These are phyloP conservation scores for Scartelaos histophorus DNA, from an alignment of 2,113 vertebrate species.

Conservation along the genomic window DNA sequence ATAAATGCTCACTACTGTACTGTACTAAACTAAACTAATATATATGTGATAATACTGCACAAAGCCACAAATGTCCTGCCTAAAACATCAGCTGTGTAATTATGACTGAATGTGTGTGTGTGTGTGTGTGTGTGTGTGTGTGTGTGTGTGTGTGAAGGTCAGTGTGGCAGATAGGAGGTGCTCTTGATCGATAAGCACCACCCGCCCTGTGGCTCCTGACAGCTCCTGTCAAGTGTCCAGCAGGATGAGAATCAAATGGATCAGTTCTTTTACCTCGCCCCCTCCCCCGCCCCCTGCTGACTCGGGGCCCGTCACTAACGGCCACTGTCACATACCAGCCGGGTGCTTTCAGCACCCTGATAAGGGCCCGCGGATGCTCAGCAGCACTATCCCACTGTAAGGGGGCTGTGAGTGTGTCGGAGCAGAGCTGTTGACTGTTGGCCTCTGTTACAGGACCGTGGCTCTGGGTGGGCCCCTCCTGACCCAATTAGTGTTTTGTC, in stretches of 20 bases:
- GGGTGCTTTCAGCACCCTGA: constrained; percentile 76
- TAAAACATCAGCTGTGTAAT: neutral
- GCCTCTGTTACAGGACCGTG: constrained; percentile 19
- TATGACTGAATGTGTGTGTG: constrained; percentile 47
- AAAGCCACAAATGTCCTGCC: neutral
- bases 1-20: no score
- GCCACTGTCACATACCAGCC: constrained; percentile 76
- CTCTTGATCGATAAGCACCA: constrained; percentile 83
- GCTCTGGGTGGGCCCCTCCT: constrained; percentile 36
- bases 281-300: constrained; percentile 12
- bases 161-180: constrained; percentile 79
- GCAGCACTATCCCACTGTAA: constrained; percentile 65
- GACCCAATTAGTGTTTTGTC: constrained; percentile 31
- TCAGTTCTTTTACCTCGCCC: constrained; percentile 43
- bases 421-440: constrained; percentile 54
- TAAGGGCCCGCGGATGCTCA: constrained; percentile 67
- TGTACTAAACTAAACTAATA: no score
- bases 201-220: constrained; percentile 68
- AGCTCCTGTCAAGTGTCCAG: constrained; percentile 73
- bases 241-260: constrained; percentile 67
- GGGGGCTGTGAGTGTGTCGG: constrained; percentile 37
- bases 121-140: constrained; percentile 53
- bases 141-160: constrained; percentile 77
- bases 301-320: constrained; percentile 71
- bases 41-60: neutral